phyloP scores from a whole-genome alignment of 2,888 invertebrate genomes.

The Diploptera punctata region DNA sequence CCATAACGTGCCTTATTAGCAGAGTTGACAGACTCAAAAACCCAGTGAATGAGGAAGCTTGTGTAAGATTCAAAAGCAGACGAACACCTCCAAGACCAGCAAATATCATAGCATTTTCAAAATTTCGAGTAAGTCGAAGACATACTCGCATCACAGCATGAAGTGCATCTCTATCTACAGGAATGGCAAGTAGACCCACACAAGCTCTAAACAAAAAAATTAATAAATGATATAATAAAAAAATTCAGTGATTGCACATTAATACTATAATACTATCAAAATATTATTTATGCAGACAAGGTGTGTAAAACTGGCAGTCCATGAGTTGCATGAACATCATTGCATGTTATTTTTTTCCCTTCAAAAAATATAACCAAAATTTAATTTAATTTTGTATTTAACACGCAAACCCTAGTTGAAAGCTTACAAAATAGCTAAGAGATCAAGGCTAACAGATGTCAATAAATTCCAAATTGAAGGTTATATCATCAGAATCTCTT shows the following conservation, averaged over 20 bases:
- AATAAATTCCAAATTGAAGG: too few relatives aligned
- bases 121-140: slow-evolving; percentile 75
- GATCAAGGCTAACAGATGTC: too few relatives aligned
- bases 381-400: too few relatives aligned
- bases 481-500: too few relatives aligned
- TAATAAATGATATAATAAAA: too few relatives aligned
- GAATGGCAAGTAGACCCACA: slow-evolving; percentile 71
- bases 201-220: slow-evolving; percentile 58
- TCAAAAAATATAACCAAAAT: too few relatives aligned
- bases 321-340: too few relatives aligned
- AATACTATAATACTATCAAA: neutral
- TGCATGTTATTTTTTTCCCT: too few relatives aligned
- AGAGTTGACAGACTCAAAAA: slow-evolving; percentile 78
- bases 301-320: too few relatives aligned
- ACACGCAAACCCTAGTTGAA: too few relatives aligned
- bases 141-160: slow-evolving; percentile 78
- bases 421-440: too few relatives aligned
- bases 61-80: slow-evolving; percentile 70
- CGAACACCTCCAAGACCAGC: slow-evolving; percentile 76
- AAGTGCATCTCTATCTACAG: slow-evolving; percentile 77
- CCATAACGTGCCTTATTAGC: slow-evolving; percentile 78
- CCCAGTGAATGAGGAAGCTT: slow-evolving; percentile 71
- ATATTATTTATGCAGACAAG: neutral
- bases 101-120: slow-evolving; percentile 74
- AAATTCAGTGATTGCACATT: neutral